phyloP scores from a whole-genome alignment of 2,888 invertebrate genomes.

The Cheilosia soror region DNA sequence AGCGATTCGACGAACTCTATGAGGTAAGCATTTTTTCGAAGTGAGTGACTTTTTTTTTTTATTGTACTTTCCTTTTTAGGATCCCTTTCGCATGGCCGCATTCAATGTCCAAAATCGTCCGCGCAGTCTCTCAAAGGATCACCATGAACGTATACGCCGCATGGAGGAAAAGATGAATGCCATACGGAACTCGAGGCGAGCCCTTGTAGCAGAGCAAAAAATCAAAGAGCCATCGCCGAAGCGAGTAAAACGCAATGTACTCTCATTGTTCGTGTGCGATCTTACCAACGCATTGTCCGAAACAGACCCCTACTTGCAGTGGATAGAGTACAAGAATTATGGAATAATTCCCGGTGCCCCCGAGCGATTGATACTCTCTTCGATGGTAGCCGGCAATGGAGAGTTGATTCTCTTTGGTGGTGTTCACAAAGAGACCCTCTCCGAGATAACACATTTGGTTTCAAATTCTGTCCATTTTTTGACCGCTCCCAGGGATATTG shows the following conservation, averaged over 20 bases:
- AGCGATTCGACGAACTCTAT: slow-evolving; percentile 82
- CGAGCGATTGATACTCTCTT: slow-evolving; percentile 95
- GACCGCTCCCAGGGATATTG: slow-evolving; percentile 89
- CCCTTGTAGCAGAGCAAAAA: slow-evolving; percentile 78
- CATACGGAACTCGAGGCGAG: slow-evolving; percentile 81
- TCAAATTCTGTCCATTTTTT: slow-evolving; percentile 92
- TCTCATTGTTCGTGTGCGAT: slow-evolving; percentile 94
- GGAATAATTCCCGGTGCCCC: slow-evolving; percentile 89
- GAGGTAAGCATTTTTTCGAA: slow-evolving; percentile 78
- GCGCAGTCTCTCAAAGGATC: slow-evolving; percentile 85
- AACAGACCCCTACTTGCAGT: slow-evolving; percentile 84
- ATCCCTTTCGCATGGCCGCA: slow-evolving; percentile 86
- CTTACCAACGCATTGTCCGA: slow-evolving; percentile 89
- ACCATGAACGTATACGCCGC: slow-evolving; percentile 87
- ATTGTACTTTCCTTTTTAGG: slow-evolving; percentile 76
- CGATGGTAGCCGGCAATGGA: slow-evolving; percentile 94
- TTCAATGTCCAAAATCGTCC: slow-evolving; percentile 84
- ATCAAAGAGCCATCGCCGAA: slow-evolving; percentile 84
- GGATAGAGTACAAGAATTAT: slow-evolving; percentile 85
- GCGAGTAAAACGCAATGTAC: slow-evolving; percentile 87
- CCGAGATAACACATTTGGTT: slow-evolving; percentile 87
- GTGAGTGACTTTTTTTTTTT: background rate
- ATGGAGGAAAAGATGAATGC: slow-evolving; percentile 87
- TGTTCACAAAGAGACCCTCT: slow-evolving; percentile 91
- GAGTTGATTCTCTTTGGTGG: slow-evolving; percentile 99